Evolutionary conservation across 2,113 vertebrate species (phyloP), one percentile per base, ranked within the genome.

Genomic region (Halcyon senegalensis): DNA sequence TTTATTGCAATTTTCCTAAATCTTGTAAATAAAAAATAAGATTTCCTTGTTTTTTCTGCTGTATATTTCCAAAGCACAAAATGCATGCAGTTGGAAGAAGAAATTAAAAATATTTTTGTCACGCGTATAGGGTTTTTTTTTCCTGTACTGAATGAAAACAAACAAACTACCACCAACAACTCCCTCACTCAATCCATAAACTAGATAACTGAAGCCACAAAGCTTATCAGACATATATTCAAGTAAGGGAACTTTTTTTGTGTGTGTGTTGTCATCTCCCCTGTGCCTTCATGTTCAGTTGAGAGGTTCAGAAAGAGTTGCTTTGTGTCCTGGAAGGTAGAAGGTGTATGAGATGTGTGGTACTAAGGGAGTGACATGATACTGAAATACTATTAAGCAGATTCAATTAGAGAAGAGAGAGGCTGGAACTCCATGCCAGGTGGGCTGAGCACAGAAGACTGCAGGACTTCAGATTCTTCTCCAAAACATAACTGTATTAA

Each of bases 1-100:
- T 83, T 82, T 82, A 56, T 89, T 11, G 89, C 46, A 0, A 68
- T 87, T 93, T 94, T 62, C 33, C 35, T 85, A 60, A 93, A 68
- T 33, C 53, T 4, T 39, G 2, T n/a, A 69, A 44, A 39, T 48
- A 44, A n/a, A 77, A 46, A 46, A 46, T 46, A 60, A 18, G 0
- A 81, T 67, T 80, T 44, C 10, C 10, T 69, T 62, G 10, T 4
- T 53, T 70, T 25, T 72, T 86, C 9, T 77, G 3, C 8, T 27
- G 1, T 44, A 5, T 76, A 58, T 62, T 91, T 86, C 23, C 16
- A 74, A 92, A 92, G 31, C 2, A 66, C 10, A 16, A 69, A 69
- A 39, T 4, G 2, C 0, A 1, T 35, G 2, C 2, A 72, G 5
- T 41, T 50, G 51, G 25, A 79, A 14, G 15, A 35, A 86, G 20